Evolutionary conservation across 1,140 invertebrate species (phyloP).

Genomic region (Temnothorax longispinosus): DNA sequence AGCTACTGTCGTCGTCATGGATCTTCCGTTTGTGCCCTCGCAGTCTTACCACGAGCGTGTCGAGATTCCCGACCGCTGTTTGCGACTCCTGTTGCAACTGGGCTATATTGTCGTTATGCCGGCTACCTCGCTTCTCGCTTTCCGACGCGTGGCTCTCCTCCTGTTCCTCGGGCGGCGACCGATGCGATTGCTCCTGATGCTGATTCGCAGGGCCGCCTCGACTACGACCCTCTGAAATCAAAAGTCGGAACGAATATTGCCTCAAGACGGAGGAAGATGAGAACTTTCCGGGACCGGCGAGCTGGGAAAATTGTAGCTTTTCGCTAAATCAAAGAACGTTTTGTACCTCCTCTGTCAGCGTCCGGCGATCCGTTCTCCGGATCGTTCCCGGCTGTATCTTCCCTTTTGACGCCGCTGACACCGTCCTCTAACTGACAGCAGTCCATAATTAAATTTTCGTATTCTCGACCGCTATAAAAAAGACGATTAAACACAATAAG

Average conservation of each 20-base stretch:
- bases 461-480: conserved; percentile 94
- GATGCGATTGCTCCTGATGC: conserved; percentile 85
- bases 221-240: conserved; percentile 86
- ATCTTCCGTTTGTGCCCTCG: conserved; percentile 87
- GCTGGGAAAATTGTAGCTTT: background rate
- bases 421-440: conserved; percentile 95
- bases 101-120: conserved; percentile 86
- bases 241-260: conserved; percentile 39
- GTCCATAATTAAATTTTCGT: conserved; percentile 96
- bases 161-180: conserved; percentile 86
- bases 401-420: conserved; percentile 91
- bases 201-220: conserved; percentile 87
- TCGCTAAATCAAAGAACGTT: conserved; percentile 17
- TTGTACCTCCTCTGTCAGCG: conserved; percentile 90
- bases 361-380: conserved; percentile 95
- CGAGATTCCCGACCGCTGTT: conserved; percentile 71
- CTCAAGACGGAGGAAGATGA: conserved; percentile 44
- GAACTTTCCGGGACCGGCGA: no score
- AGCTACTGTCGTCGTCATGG: conserved; percentile 86
- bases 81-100: conserved; percentile 84
- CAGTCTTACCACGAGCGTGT: conserved; percentile 77
- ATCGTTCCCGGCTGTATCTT: conserved; percentile 92
- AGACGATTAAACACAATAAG: conserved; percentile 4
- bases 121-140: conserved; percentile 85
- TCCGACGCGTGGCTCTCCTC: conserved; percentile 86